Conservation (phyloP, 2,113 vertebrate species). For the Amphiprion ocellaris region DNA sequence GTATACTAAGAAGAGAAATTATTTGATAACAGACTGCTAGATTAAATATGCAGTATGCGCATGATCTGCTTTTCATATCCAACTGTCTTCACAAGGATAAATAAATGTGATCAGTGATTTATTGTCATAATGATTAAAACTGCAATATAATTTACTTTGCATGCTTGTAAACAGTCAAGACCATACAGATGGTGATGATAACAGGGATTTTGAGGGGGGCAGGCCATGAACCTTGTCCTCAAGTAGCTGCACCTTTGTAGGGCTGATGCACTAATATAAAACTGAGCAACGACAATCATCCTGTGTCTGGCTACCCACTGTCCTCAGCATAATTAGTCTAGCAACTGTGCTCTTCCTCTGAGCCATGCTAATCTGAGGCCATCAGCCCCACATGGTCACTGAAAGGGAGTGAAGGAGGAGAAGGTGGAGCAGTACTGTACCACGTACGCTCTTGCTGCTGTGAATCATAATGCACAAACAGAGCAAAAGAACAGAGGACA, state of each 20-base stretch:
- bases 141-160: not conserved
- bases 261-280: conserved; percentile 56
- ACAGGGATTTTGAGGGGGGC: conserved; percentile 25
- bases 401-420: conserved; percentile 57
- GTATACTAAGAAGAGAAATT: not conserved
- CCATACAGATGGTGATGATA: conserved; percentile 6
- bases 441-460: conserved; percentile 63
- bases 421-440: conserved; percentile 47
- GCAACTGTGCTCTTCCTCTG: conserved; percentile 54
- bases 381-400: conserved; percentile 44
- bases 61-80: not conserved
- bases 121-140: not conserved
- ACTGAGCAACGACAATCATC: conserved; percentile 52
- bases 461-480: conserved; percentile 83
- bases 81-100: not conserved
- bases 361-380: conserved; percentile 65
- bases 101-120: not conserved
- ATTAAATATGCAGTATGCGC: not conserved
- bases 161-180: conserved; percentile 13
- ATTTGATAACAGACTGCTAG: not conserved
- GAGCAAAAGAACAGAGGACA: conserved; percentile 78
- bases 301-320: conserved; percentile 60
- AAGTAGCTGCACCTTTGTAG: conserved; percentile 52
- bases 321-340: conserved; percentile 61
- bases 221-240: conserved; percentile 26